Evolutionary conservation across 2,797 vertebrate genomes (phyloP).

Genomic region (Micromesistius poutassou): DNA sequence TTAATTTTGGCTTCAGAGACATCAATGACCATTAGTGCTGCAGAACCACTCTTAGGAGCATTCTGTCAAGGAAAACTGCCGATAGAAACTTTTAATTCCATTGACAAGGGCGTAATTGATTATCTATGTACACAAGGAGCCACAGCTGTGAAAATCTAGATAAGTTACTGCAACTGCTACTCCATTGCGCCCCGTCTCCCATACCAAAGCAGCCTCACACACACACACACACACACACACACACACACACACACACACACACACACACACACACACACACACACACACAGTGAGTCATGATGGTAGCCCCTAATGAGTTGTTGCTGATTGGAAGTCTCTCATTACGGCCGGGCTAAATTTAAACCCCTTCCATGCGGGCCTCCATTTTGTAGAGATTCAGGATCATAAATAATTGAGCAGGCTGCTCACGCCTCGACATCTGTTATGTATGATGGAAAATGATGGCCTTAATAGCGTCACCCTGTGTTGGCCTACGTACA

Average conservation of each 20-base stretch:
- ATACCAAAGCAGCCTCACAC: not conserved
- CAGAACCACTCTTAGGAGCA: slow-evolving; percentile 24
- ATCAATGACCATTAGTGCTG: not conserved
- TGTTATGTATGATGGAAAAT: slow-evolving; percentile 88
- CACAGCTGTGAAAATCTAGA: slow-evolving; percentile 1
- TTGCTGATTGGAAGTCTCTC: slow-evolving; percentile 78
- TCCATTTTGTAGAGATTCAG: slow-evolving; percentile 80
- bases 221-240: slow-evolving; percentile 7
- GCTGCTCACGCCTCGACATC: slow-evolving; percentile 69
- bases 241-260: slow-evolving; percentile 17
- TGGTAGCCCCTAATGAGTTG: slow-evolving; percentile 77
- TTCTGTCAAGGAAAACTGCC: slow-evolving; percentile 28
- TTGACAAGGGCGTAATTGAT: not conserved
- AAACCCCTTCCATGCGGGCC: slow-evolving; percentile 81
- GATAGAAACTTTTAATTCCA: not conserved
- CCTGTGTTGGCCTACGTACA: slow-evolving; percentile 67
- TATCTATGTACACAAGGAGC: not conserved
- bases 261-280: not conserved
- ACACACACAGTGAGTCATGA: slow-evolving; percentile 49
- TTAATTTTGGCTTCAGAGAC: not conserved
- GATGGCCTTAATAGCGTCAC: slow-evolving; percentile 77
- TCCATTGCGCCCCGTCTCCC: not conserved
- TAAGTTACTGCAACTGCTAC: not conserved
- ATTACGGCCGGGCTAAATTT: slow-evolving; percentile 81
- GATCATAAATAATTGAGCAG: slow-evolving; percentile 84